Evolutionary conservation across 2,797 vertebrate species (phyloP), one percentile per base, ranked within the genome.

Genomic region (Eulemur rubriventer): DNA sequence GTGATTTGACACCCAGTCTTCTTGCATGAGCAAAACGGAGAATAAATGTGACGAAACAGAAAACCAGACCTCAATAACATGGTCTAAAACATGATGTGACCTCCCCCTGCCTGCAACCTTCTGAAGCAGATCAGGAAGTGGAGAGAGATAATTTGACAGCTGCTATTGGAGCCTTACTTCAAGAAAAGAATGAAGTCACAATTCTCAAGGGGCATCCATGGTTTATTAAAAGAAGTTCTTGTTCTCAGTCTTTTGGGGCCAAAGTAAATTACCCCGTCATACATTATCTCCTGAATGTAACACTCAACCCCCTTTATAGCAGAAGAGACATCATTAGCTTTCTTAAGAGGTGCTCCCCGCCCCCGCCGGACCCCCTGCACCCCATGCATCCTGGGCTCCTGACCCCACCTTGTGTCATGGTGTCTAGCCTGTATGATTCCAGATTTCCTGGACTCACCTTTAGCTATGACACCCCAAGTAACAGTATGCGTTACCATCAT

Each of bases 111-210:
- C 90, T 81, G 18, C 35, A 84, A 33, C 28, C 72, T 81, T 50
- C 83, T 91, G 69, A 93, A 38, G 43, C 69, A 73, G 79, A 83
- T 86, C 20, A n/a, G 30, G 10, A 95, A 75, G 79, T 87, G 41
- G 75, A 93, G 79, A 75, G n/a, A 35, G 70, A 52, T 80, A 87
- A 95, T 72, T 61, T 79, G 89, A 93, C 87, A 89, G 79, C 61
- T 93, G 67, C 91, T 93, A 63, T 72, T 63, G 95, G 85, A 88
- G 38, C 46, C 7, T 50, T 83, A 52, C 43, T 86, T 95, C 82
- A 90, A 96, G 85, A 89, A 93, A 90, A 94, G 48, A 92, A 96
- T 80, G 91, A 90, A 94, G 63, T 94, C 90, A 93, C 75, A 83
- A 95, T 75, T 82, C 52, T 89, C 78, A 91, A 91, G 85, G 24